phyloP scores from a whole-genome alignment of 2,113 vertebrate species.

The Athene cunicularia region DNA sequence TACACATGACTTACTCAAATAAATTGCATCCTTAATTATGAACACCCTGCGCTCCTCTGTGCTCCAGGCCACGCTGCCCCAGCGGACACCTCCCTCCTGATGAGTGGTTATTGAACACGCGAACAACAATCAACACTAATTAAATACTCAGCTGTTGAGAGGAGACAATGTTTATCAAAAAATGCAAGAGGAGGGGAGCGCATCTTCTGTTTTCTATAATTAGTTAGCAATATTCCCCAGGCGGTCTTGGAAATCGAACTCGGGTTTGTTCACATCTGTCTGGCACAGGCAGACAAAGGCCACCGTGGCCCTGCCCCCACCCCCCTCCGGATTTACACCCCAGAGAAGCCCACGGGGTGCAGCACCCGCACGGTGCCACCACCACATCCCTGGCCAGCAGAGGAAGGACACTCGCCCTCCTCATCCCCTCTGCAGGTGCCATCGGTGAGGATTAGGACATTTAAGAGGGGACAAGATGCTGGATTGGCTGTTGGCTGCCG shows the following conservation, averaged over 20 bases:
- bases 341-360: neutral
- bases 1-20: constrained; percentile 74
- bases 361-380: neutral
- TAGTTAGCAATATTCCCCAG: constrained; percentile 82
- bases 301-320: neutral
- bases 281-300: constrained; percentile 23
- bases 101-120: constrained; percentile 90
- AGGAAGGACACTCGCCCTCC: neutral
- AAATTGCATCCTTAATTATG: constrained; percentile 79
- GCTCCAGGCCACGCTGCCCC: constrained; percentile 82
- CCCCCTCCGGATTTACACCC: neutral
- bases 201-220: constrained; percentile 84
- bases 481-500: fast-evolving
- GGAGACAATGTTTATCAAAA: constrained; percentile 85
- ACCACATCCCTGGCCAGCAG: fast-evolving
- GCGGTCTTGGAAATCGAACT: constrained; percentile 65
- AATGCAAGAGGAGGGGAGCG: constrained; percentile 68
- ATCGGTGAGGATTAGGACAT: fast-evolving
- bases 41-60: constrained; percentile 74
- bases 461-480: fast-evolving
- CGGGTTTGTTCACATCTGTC: constrained; percentile 37
- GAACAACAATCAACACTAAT: constrained; percentile 93
- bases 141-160: constrained; percentile 90
- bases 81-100: constrained; percentile 80
- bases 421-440: neutral